Evolutionary conservation across 1,140 invertebrate species (phyloP).

Genomic region (Hesperophylax magnus): DNA sequence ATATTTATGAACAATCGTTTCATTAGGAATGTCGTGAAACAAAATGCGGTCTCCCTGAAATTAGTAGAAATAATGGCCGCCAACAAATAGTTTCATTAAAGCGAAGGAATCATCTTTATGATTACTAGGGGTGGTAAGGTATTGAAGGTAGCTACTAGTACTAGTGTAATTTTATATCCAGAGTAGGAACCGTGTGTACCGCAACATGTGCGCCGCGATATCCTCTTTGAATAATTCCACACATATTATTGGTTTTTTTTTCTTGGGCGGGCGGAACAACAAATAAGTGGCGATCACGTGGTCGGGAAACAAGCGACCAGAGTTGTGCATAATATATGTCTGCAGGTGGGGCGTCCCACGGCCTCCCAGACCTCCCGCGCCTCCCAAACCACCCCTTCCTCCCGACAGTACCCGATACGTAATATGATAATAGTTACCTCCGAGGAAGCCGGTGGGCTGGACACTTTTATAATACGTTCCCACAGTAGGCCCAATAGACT

Average conservation of each 20-base stretch:
- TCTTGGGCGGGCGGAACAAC: slow-evolving; percentile 32
- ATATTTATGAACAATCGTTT: neutral
- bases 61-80: slow-evolving; percentile 15
- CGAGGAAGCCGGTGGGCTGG: too few species aligned
- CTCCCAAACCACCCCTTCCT: neutral
- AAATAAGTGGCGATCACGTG: slow-evolving; percentile 44
- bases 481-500: too few species aligned
- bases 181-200: slow-evolving; percentile 18
- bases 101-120: neutral
- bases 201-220: slow-evolving; percentile 11
- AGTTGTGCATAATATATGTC: slow-evolving; percentile 47
- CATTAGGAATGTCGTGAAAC: slow-evolving; percentile 31
- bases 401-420: too few species aligned
- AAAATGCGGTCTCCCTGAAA: slow-evolving; percentile 18
- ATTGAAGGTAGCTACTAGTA: neutral
- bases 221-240: slow-evolving; percentile 33
- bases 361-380: neutral
- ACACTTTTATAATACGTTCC: too few species aligned
- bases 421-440: too few species aligned
- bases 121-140: neutral
- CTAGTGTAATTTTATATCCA: too few species aligned
- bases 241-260: slow-evolving; percentile 35
- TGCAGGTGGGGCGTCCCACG: slow-evolving; percentile 42
- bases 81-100: slow-evolving; percentile 28
- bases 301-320: slow-evolving; percentile 50